These are phyloP conservation scores for Chorisops tibialis DNA, from an alignment of 2,888 invertebrate species.

Conservation along the genomic window DNA sequence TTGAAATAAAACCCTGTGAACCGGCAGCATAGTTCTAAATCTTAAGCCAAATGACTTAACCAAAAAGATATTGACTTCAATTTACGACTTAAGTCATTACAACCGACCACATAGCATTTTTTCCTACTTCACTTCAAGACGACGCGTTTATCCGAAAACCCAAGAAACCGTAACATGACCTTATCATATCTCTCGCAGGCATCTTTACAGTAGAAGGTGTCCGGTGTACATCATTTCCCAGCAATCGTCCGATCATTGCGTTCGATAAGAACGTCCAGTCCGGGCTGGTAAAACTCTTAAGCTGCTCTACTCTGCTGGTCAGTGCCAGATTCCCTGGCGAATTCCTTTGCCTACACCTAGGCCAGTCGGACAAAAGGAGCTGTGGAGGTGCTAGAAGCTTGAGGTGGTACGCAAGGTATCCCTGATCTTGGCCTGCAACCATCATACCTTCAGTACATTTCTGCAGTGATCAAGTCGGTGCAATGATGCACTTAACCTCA, in stretches of 20 bases:
- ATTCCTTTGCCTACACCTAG: slow-evolving; percentile 1
- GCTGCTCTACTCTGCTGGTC: too few species aligned
- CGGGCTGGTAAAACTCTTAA: too few species aligned
- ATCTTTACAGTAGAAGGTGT: slow-evolving; percentile 20
- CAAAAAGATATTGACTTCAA: not conserved
- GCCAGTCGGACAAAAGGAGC: slow-evolving; percentile 5
- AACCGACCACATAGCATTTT: not conserved
- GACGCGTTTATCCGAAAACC: not conserved
- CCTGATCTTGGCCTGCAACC: not conserved
- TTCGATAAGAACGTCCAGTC: not conserved
- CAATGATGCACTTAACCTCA: slow-evolving; percentile 48
- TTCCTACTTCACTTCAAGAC: not conserved
- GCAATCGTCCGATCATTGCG: slow-evolving; percentile 6
- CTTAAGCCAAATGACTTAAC: slow-evolving; percentile 2
- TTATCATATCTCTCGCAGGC: slow-evolving; percentile 19
- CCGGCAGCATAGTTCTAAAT: not conserved
- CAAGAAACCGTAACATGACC: slow-evolving; percentile 16
- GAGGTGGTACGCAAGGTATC: too few species aligned
- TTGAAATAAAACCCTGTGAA: not conserved
- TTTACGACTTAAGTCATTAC: slow-evolving; percentile 7
- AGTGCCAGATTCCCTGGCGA: too few species aligned
- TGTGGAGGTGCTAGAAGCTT: too few species aligned
- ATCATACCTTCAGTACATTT: slow-evolving; percentile 6
- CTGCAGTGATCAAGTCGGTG: slow-evolving; percentile 16
- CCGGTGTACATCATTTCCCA: slow-evolving; percentile 14